Base-by-base conservation (phyloP, 1,140 invertebrate species). In the Cherax destructor region DNA sequence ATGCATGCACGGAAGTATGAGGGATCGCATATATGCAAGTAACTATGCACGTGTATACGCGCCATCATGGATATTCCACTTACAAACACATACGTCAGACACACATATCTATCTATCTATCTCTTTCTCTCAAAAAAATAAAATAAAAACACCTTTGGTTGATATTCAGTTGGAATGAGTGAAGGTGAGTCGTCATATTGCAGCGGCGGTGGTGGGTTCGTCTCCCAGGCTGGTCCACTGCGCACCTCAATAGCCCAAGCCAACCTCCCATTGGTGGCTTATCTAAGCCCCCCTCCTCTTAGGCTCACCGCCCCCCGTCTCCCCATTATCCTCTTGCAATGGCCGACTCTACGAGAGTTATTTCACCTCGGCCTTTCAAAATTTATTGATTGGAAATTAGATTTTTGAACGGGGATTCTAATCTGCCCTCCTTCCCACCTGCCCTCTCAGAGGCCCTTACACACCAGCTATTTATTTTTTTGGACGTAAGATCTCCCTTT, bases 321-420 rank as follows among this genome's bases (percentile, higher is more conserved):
- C 16, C 69, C 3, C 69, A 74, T 6, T n/a, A 9, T 74, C 24
- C 69, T 11, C 69, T n/a, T 74, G 9, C 52, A 74, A 74, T 74
- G 69, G 69, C 69, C n/a, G 69, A 74, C n/a, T 30, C n/a, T 30
- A 30, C n/a, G 24, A 74, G 6, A 6, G 69, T 74, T 74, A 74
- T 74, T 24, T 11, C 6, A 74, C 6, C 30, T n/a, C 69, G 24
- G n/a, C n/a, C 69, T 74, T 30, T 74, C 69, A 74, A 74, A 30
- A 74, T 74, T 74, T 74, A 74, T 74, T 74, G 69, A 74, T 74
- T 74, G 69, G 69, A 74, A 74, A 74, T 74, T 74, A 74, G 69
- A 74, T 74, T 74, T 74, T 74, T 30, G 30, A n/a, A 30, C 69
- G 69, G 7, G 24, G 11, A 30, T 24, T n/a, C 69, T 30, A 9